These are phyloP conservation scores for Anaspis maculata DNA, from an alignment of 2,888 invertebrate genomes.

Conservation along the genomic window DNA sequence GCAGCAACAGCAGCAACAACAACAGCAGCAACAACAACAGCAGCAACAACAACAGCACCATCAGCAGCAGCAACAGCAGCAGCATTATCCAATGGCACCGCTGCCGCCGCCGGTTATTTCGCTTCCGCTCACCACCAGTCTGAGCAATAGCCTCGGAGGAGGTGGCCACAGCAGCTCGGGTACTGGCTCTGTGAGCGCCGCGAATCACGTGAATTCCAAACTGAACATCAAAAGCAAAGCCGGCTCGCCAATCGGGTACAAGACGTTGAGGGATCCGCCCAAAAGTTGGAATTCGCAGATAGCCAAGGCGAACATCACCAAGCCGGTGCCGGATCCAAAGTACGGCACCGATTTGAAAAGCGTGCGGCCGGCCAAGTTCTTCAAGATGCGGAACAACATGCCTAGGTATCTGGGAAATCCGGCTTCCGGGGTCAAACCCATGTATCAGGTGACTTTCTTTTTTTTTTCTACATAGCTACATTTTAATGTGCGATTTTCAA, in stretches of 20 bases:
- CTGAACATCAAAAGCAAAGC: conserved; percentile 2
- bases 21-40: background rate
- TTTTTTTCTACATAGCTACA: too few species aligned
- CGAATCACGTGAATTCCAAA: too few species aligned
- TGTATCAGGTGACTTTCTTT: conserved; percentile 50
- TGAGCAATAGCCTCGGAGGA: background rate
- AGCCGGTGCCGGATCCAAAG: conserved; percentile 12
- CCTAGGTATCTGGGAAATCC: conserved; percentile 51
- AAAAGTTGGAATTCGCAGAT: conserved; percentile 55
- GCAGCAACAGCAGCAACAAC: background rate
- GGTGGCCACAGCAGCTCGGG: background rate
- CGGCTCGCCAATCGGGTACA: conserved; percentile 45
- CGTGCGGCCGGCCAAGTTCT: conserved; percentile 47
- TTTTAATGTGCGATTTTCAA: too few species aligned
- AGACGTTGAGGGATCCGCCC: conserved; percentile 51
- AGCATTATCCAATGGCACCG: background rate
- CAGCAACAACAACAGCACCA: conserved; percentile 2
- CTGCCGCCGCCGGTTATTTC: background rate
- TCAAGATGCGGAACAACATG: conserved; percentile 49
- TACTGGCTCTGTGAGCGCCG: too few species aligned
- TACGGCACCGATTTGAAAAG: conserved; percentile 29
- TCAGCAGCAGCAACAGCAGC: background rate
- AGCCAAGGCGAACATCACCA: conserved; percentile 41
- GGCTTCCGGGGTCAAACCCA: conserved; percentile 52
- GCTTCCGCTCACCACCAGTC: background rate